Base-by-base conservation (phyloP, 2,113 vertebrate species). In the Rhinolophus ferrumequinum region DNA sequence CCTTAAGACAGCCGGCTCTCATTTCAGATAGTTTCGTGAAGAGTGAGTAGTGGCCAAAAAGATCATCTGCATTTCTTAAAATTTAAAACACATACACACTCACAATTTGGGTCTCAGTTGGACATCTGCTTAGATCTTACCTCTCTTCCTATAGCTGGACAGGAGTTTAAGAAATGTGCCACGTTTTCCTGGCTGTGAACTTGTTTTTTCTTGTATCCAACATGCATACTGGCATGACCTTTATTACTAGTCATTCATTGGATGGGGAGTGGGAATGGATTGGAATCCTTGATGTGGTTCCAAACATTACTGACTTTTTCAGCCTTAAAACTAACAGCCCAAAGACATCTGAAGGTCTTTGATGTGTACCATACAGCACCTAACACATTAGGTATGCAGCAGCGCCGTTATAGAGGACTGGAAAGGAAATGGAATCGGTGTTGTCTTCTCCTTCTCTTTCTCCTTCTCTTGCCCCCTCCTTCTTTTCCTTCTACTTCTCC, bases 211-310 rank as follows among this genome's bases (percentile, higher is more conserved):
- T 97, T 98, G 97, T 93, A 94, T 87, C 82, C 92, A 94, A 83
- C 94, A 92, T 83, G 96, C 58, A 95, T 44, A 88, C 75, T 95
- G 91, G 95, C 91, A 86, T 96, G 44, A 54, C 73, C 89, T 77
- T 98, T 82, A 79, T 96, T 95, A 97, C 97, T 97, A 95, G 93
- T 96, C 95, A 97, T 93, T 97, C 93, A 72, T 47, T 88, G 80
- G 85, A 82, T 96, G 94, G 60, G 94, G 86, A 97, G 83, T 96
- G 93, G 96, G 94, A 91, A 97, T 93, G 47, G 38, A 56, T 64
- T 91, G 89, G 92, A 93, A 93, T 94, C 94, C 91, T 98, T 97
- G 97, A 97, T 98, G 96, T 97, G 52, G 89, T 97, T 98, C 97
- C 97, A 97, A 96, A 93, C 24, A 22, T 75, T 91, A 56, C 83